Conservation (phyloP, 2,113 vertebrate species). For the Rousettus leschenaultii region DNA sequence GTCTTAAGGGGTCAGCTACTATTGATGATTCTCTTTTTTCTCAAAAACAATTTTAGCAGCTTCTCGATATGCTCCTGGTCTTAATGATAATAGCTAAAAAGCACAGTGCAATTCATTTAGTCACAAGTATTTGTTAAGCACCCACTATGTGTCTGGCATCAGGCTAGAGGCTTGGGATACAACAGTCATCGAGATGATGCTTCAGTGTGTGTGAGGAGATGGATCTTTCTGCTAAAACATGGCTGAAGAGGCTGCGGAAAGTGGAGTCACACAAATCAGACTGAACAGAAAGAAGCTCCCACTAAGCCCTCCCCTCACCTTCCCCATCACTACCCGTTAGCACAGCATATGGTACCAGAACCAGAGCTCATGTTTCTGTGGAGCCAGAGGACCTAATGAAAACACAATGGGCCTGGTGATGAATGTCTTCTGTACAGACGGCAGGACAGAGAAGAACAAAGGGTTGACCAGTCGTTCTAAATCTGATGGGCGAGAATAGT, state of each 20-base stretch:
- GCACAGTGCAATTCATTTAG: not conserved
- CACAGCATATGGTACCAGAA: not conserved
- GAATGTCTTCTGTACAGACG: not conserved
- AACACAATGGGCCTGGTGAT: not conserved
- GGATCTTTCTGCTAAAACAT: not conserved
- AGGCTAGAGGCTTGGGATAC: not conserved
- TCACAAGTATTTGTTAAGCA: not conserved
- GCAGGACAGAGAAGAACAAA: not conserved
- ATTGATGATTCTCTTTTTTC: not conserved
- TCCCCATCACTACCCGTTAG: not conserved
- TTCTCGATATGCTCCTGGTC: not conserved
- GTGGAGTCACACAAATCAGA: not conserved
- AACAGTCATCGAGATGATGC: not conserved
- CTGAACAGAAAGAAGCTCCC: not conserved
- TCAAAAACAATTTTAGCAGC: slow-evolving; percentile 7
- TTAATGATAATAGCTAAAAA: not conserved
- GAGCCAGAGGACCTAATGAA: not conserved
- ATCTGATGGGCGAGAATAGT: not conserved
- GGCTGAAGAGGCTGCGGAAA: not conserved
- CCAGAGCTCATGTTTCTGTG: not conserved
- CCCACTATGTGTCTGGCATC: not conserved
- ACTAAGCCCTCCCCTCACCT: not conserved
- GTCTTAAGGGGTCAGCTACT: slow-evolving; percentile 32
- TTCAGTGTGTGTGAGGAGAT: not conserved
- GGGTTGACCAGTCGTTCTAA: not conserved